Evolutionary conservation across 2,113 vertebrate species (phyloP), one percentile per base, ranked within the genome.

Genomic region (Gasterosteus nipponicus): DNA sequence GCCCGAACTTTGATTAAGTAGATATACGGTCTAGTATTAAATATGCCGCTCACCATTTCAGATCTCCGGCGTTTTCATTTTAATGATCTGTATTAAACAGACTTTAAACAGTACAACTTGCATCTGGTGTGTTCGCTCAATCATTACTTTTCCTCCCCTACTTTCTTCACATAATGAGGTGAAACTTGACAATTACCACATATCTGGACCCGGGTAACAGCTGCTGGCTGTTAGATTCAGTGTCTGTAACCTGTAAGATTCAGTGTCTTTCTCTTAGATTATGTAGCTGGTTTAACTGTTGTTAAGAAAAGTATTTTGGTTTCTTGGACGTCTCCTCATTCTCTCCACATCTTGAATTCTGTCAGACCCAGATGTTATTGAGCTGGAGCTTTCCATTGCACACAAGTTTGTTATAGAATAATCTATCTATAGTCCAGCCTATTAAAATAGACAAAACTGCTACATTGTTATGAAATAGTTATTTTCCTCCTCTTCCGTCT

Each of bases 241-340:
- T 69, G 57, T 53, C 59, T 10, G 15, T 12, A 38, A 59, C 26
- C 35, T 26, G 22, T 26, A 72, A 47, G 7, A 10, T 72, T 26
- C 22, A 26, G 22, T 61, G n/a, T 68, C 16, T 41, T 62, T 67
- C 39, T 67, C 15, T 49, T 47, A 5, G 22, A 59, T 39, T 41
- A 57, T 70, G 41, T 22, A 38, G 10, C 14, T 49, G 31, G 7
- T 60, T 60, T 16, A 46, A 38, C 63, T 41, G 10, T 42, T 51
- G 54, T 5, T 19, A 44, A 54, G 29, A 63, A 19, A 76, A 39
- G 49, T 0, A 39, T 41, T 39, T 51, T 0, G 22, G 10, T 18
- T 16, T 47, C 7, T 35, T 47, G 14, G 51, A 46, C 19, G 38
- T 73, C 70, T 66, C 26, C 39, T 78, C 33, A 33, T 56, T 75